These are phyloP conservation scores for Trichogramma dendrolimi DNA, from an alignment of 2,888 invertebrate genomes.

Conservation along the genomic window DNA sequence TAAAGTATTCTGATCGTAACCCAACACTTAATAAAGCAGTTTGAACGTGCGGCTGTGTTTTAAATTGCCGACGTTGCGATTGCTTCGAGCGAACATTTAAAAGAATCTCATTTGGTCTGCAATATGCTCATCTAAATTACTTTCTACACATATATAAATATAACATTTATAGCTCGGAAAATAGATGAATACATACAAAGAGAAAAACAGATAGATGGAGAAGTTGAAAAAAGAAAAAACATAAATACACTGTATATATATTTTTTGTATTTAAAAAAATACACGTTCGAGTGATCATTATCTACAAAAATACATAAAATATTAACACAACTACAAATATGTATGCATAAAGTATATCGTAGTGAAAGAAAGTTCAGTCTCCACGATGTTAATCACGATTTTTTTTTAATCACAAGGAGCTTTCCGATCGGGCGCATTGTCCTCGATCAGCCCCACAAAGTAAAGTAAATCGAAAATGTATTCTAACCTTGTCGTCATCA, in stretches of 20 bases:
- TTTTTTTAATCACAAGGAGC: conserved; percentile 26
- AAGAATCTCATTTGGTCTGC: not conserved
- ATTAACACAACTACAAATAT: conserved; percentile 14
- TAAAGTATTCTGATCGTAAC: too few relatives aligned
- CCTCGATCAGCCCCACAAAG: not conserved
- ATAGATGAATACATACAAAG: not conserved
- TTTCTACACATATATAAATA: conserved; percentile 19
- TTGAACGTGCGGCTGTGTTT: not conserved
- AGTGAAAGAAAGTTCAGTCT: not conserved
- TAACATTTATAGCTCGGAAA: conserved; percentile 15
- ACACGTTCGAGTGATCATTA: conserved; percentile 1
- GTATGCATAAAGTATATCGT: conserved; percentile 8
- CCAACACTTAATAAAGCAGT: too few relatives aligned
- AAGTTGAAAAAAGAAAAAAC: conserved; percentile 8
- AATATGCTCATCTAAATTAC: conserved; percentile 18
- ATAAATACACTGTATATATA: not conserved
- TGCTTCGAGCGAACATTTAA: conserved; percentile 20
- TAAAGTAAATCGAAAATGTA: conserved; percentile 16
- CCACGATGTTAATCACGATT: conserved; percentile 28
- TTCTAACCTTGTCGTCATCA: conserved; percentile 66
- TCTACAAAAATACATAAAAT: conserved; percentile 14
- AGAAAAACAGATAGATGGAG: not conserved
- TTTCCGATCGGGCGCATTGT: not conserved
- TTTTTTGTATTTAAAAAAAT: not conserved
- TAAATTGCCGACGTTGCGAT: conserved; percentile 25